These are phyloP conservation scores for Apamea sordens DNA, from an alignment of 2,888 invertebrate genomes.

Conservation along the genomic window DNA sequence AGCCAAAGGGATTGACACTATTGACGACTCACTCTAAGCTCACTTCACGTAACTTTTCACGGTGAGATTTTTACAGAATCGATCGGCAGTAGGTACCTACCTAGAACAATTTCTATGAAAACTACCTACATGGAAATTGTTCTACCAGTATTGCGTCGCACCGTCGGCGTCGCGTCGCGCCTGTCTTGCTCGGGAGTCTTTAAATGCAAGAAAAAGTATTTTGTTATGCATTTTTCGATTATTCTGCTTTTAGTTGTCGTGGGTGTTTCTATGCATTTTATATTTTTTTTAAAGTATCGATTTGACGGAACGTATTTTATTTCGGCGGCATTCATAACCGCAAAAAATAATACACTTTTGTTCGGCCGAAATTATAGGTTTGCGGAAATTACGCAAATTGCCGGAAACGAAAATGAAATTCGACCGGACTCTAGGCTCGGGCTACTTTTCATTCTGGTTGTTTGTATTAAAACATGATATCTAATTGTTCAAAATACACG, in stretches of 20 bases:
- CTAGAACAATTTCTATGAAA: not conserved
- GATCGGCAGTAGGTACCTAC: not conserved
- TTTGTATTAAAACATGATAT: not conserved
- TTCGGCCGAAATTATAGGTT: not conserved
- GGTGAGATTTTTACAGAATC: too few species aligned
- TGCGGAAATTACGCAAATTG: not conserved
- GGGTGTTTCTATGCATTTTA: not conserved
- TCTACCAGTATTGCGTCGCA: not conserved
- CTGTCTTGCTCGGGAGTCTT: not conserved
- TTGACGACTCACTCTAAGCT: too few species aligned
- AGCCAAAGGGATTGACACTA: too few species aligned
- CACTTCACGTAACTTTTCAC: too few species aligned
- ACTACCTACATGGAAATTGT: not conserved
- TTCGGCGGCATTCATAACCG: not conserved
- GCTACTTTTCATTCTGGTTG: too few species aligned
- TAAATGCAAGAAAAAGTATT: not conserved
- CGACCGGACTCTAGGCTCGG: not conserved
- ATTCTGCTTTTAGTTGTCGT: not conserved
- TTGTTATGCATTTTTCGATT: not conserved
- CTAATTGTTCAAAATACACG: too few species aligned
- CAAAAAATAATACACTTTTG: not conserved
- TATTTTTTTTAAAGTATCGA: too few species aligned
- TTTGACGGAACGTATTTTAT: not conserved
- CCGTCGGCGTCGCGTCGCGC: not conserved
- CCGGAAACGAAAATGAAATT: not conserved